These are phyloP conservation scores for Stichodactyla mertensii DNA, from an alignment of 64 coral and sea anemone species.

Conservation along the genomic window DNA sequence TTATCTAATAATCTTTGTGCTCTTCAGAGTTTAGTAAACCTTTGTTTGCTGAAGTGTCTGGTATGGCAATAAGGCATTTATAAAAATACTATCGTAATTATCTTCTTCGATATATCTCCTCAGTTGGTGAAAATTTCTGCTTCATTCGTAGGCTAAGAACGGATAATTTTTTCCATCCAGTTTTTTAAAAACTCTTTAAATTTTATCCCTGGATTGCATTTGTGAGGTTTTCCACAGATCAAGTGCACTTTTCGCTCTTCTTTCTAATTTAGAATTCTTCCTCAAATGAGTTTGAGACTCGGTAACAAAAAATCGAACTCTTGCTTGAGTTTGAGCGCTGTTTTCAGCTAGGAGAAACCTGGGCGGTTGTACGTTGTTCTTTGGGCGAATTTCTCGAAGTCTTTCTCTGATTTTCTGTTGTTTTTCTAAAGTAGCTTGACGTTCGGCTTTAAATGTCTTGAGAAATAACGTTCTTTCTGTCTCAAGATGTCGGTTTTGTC, in stretches of 20 bases:
- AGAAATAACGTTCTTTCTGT: slow-evolving; percentile 33
- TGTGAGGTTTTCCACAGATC: slow-evolving; percentile 1
- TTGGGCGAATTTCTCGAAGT: slow-evolving; percentile 28
- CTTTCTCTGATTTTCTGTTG: slow-evolving; percentile 29
- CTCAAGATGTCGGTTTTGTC: slow-evolving; percentile 34
- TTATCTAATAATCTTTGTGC: background rate
- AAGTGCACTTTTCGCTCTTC: background rate
- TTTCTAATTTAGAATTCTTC: background rate
- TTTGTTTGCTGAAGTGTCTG: background rate
- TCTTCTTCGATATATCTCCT: background rate
- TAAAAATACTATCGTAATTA: background rate
- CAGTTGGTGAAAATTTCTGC: background rate
- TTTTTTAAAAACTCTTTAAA: background rate
- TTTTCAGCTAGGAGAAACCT: background rate
- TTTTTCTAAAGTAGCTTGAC: slow-evolving; percentile 18
- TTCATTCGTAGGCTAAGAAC: background rate
- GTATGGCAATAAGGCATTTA: background rate
- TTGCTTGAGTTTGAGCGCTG: background rate
- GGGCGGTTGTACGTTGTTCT: background rate
- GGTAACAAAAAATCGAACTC: background rate
- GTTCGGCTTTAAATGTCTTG: slow-evolving; percentile 42
- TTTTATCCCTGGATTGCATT: background rate
- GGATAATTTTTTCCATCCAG: background rate
- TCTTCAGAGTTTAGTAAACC: background rate
- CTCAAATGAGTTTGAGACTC: background rate